Percentiles rank a stretch among this genome's conserved stretches.
These are phyloP conservation scores for Holacanthus passer DNA, from an alignment of 2,113 vertebrate species.

Conservation along the genomic window DNA sequence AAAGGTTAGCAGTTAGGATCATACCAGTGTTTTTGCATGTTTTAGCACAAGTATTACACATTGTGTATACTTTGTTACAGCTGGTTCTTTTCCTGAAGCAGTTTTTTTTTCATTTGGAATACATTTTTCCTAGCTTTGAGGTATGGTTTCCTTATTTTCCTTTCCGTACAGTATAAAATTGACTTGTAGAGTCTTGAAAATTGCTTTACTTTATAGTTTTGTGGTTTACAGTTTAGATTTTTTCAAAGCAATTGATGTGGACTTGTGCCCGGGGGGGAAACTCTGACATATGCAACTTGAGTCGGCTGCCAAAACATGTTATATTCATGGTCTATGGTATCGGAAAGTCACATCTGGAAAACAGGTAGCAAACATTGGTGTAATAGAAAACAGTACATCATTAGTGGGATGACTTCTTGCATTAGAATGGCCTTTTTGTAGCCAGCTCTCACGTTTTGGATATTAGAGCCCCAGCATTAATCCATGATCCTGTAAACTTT, in stretches of 20 bases:
- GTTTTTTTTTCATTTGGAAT: not conserved
- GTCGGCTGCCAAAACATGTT: not conserved
- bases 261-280: not conserved
- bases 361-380: not conserved
- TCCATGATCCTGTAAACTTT: not conserved
- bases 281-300: not conserved
- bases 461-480: not conserved
- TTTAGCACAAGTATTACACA: not conserved
- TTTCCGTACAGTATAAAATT: not conserved
- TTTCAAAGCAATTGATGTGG: not conserved
- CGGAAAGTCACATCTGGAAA: not conserved
- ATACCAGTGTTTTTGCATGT: not conserved
- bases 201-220: not conserved
- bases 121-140: not conserved
- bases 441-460: not conserved
- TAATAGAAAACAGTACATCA: not conserved
- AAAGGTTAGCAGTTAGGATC: constrained; percentile 35
- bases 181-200: not conserved
- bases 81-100: not conserved
- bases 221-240: not conserved
- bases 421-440: not conserved
- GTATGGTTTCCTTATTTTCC: not conserved
- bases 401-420: not conserved
- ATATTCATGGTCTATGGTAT: not conserved
- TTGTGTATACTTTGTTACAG: not conserved